Percentiles rank a stretch among this genome's conserved stretches.
Conservation (phyloP, 2,113 vertebrate genomes). For the Limnothrissa miodon region DNA sequence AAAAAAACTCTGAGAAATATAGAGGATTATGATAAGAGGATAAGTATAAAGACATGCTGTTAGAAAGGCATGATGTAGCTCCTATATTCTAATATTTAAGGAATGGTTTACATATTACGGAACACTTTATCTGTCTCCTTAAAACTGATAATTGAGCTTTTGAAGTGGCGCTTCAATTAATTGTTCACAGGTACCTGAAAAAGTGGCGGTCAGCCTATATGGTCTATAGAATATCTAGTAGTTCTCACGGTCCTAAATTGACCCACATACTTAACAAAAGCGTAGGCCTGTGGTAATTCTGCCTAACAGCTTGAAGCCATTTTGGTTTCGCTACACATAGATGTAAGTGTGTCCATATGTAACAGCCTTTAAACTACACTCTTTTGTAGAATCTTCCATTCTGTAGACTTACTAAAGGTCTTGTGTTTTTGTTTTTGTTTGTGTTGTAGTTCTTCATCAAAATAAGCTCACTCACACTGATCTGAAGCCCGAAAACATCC, state of each 20-base stretch:
- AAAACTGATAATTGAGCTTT: neutral
- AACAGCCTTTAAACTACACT: neutral
- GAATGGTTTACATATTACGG: neutral
- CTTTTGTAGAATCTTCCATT: neutral
- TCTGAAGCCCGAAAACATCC: constrained; percentile 96
- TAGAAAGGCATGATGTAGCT: neutral
- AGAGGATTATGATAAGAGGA: neutral
- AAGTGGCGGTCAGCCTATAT: neutral
- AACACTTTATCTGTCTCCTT: neutral
- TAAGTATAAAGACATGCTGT: too few relatives aligned
- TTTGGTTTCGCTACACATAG: neutral
- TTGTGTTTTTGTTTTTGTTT: constrained; percentile 41
- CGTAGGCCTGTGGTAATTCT: constrained; percentile 10
- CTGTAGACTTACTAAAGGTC: neutral
- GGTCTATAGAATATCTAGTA: neutral
- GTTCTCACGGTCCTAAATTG: neutral
- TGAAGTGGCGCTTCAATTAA: neutral
- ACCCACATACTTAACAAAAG: neutral
- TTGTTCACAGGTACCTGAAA: neutral
- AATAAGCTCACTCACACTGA: constrained; percentile 97
- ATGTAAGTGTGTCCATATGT: constrained; percentile 5
- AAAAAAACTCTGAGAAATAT: neutral
- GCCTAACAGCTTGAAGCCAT: constrained; percentile 6
- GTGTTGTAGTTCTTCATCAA: constrained; percentile 84
- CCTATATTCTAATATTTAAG: neutral